phyloP scores from a whole-genome alignment of 2,797 vertebrate genomes.

The Aplochiton taeniatus region DNA sequence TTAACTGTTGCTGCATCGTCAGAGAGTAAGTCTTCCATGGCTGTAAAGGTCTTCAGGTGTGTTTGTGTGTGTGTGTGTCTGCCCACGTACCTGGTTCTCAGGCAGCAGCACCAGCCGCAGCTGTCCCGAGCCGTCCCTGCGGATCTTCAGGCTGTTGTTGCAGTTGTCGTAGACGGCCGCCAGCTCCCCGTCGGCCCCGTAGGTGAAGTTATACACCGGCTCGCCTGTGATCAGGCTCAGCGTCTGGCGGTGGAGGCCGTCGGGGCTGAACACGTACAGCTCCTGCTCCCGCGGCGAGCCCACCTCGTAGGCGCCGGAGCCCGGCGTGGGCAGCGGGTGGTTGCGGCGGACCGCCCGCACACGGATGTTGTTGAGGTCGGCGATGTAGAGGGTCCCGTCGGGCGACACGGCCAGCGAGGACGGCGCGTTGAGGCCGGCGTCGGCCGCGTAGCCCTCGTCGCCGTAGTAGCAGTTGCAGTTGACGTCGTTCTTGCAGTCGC shows the following conservation, averaged over 20 bases:
- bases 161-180: slow-evolving; percentile 82
- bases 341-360: slow-evolving; percentile 84
- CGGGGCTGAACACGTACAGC: slow-evolving; percentile 83
- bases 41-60: too few relatives aligned
- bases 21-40: too few relatives aligned
- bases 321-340: slow-evolving; percentile 77
- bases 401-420: slow-evolving; percentile 86
- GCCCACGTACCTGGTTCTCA: slow-evolving; percentile 75
- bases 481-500: slow-evolving; percentile 90
- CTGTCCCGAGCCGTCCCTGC: slow-evolving; percentile 63
- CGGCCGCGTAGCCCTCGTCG: slow-evolving; percentile 85
- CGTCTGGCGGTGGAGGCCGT: slow-evolving; percentile 85
- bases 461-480: slow-evolving; percentile 89
- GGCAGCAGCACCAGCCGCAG: slow-evolving; percentile 85
- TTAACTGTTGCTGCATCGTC: too few relatives aligned
- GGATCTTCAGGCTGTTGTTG: slow-evolving; percentile 82
- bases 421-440: slow-evolving; percentile 85
- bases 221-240: slow-evolving; percentile 87
- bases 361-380: slow-evolving; percentile 88
- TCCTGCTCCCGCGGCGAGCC: slow-evolving; percentile 87
- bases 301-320: slow-evolving; percentile 81
- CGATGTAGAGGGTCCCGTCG: slow-evolving; percentile 86
- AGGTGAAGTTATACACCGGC: slow-evolving; percentile 87
- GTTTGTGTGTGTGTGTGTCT: too few relatives aligned
- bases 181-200: slow-evolving; percentile 77